phyloP scores from a whole-genome alignment of 2,113 vertebrate species.

The Corythornis vintsioides region DNA sequence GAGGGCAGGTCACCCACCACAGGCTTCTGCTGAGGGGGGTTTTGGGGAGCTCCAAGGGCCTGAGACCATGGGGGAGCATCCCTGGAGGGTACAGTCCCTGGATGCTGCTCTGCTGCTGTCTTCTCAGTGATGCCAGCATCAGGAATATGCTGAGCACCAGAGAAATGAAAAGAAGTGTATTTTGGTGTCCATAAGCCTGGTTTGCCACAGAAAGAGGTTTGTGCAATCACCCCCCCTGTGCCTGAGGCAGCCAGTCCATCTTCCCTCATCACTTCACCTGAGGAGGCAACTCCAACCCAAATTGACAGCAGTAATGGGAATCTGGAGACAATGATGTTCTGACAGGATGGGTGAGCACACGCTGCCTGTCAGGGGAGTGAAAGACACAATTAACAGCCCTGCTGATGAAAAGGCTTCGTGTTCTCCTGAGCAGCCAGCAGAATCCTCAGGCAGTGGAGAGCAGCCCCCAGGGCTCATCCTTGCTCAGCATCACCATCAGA shows the following conservation, averaged over 20 bases:
- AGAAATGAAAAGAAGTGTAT: neutral
- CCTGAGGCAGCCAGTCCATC: fast-evolving
- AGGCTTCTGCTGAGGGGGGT: neutral
- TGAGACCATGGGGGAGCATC: fast-evolving
- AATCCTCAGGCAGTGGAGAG: neutral
- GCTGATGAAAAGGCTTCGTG: neutral
- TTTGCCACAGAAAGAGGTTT: neutral
- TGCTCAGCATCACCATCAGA: fast-evolving
- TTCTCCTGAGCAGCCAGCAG: neutral
- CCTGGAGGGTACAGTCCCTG: fast-evolving
- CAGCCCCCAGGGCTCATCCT: neutral
- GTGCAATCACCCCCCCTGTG: neutral
- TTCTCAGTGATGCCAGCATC: neutral
- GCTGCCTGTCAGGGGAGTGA: neutral
- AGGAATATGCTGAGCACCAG: neutral
- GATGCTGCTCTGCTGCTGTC: fast-evolving
- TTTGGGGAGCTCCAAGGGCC: fast-evolving
- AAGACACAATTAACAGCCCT: neutral
- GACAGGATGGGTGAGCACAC: neutral
- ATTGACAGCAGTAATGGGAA: conserved; percentile 37
- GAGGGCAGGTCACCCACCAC: neutral
- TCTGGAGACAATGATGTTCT: conserved; percentile 14
- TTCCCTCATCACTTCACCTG: neutral
- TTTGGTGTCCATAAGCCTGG: neutral
- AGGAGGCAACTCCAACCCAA: neutral